Evolutionary conservation across 1,140 invertebrate genomes (phyloP), one percentile per base, ranked within the genome.

Genomic region (Meloidogyne floridensis): DNA sequence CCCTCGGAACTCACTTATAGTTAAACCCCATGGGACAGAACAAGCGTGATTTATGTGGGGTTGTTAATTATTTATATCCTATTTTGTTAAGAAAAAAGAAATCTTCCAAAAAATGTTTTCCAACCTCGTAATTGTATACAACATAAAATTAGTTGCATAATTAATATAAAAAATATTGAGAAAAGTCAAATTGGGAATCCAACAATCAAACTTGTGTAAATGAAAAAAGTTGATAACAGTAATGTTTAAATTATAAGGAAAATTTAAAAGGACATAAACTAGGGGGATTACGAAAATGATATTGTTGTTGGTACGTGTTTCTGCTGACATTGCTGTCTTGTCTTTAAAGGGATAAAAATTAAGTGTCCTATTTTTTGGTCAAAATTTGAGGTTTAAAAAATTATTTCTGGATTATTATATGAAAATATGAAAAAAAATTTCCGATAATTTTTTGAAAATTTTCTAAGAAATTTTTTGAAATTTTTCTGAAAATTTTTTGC

Each of bases 111-210:
- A 32, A 32, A 32, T 2, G n/a, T 47, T 13, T 54, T 11, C 53
- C 53, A 11, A 72, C 77, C 77, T 79, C 42, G 77, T 79, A 20
- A 79, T 53, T 10, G 77, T 72, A 20, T 79, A 79, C 0, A 79
- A 20, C 20, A 79, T 51, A 72, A 79, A 79, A 71, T 79, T 79
- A n/a, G 72, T 47, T 6, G 77, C 18, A 71, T 71, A 79, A 42
- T 79, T 79, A 51, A 65, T 71, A 72, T 72, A 79, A 72, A 79
- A 47, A 71, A 69, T 18, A 72, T 53, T 69, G 10, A 42, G 20
- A 51, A 65, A 32, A 43, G 53, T 43, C 51, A 47, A 20, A 47
- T 18, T 20, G 43, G 65, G 65, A 51, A 71, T 71, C 72, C 32
- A 20, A 42, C 65, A 53, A 65, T 71, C 20, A 79, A 15, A 20